phyloP scores from a whole-genome alignment of 2,888 invertebrate genomes.

The Erebia aethiops region DNA sequence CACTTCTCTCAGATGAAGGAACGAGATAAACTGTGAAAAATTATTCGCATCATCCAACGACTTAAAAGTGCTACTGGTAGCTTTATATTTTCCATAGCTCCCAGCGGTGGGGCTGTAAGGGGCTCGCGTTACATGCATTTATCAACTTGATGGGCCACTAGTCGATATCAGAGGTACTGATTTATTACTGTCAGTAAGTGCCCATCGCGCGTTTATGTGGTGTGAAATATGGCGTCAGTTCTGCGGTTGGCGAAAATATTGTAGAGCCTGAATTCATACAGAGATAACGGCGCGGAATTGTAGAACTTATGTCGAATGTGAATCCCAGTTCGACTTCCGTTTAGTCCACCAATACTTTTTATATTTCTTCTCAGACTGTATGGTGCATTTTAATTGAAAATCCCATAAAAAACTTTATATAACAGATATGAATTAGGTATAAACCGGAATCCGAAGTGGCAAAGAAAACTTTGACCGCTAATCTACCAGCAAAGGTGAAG shows the following conservation, averaged over 20 bases:
- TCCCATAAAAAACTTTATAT: no score
- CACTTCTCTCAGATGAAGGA: conserved; percentile 36
- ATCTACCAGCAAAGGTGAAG: no score
- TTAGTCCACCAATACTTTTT: no score
- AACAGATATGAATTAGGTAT: no score
- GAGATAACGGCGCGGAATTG: neutral
- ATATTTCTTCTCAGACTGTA: no score
- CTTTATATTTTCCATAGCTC: conserved; percentile 46
- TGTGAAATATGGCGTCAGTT: conserved; percentile 48
- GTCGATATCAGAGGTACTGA: conserved; percentile 64
- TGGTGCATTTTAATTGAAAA: no score
- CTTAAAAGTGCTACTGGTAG: conserved; percentile 59
- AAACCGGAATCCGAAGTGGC: no score
- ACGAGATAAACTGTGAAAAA: conserved; percentile 73
- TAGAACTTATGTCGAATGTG: no score
- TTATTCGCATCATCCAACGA: conserved; percentile 65
- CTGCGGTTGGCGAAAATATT: conserved; percentile 25
- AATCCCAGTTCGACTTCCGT: no score
- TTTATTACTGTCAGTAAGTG: conserved; percentile 68
- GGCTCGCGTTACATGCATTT: conserved; percentile 66
- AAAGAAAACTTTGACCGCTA: no score
- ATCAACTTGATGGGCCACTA: conserved; percentile 68
- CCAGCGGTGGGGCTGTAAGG: conserved; percentile 50
- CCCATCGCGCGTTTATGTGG: conserved; percentile 60
- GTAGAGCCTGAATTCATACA: neutral